Conservation (phyloP, 2,888 invertebrate genomes). For the Sphaerophoria taeniata region DNA sequence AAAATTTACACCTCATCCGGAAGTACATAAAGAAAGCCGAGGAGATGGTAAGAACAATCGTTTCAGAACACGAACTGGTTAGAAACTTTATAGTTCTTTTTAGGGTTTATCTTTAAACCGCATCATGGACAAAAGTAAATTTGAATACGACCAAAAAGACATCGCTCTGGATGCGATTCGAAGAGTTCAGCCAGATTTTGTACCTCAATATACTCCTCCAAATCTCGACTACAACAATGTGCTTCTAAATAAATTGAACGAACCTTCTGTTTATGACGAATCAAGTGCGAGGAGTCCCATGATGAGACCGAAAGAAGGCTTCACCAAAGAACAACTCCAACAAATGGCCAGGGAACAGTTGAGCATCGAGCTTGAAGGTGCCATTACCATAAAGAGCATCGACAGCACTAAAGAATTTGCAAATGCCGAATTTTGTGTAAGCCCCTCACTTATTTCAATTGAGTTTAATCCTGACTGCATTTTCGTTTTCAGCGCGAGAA, state of each 20-base stretch:
- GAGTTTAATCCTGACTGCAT: background rate
- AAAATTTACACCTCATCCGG: conserved; percentile 81
- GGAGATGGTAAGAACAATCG: conserved; percentile 82
- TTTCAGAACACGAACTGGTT: no score
- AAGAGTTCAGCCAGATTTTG: conserved; percentile 85
- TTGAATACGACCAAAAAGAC: conserved; percentile 88
- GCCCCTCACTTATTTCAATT: conserved; percentile 73
- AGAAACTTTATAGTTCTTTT: background rate
- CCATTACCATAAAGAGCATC: conserved; percentile 88
- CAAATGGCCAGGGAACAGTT: conserved; percentile 86
- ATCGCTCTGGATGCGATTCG: conserved; percentile 86
- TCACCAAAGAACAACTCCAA: conserved; percentile 84
- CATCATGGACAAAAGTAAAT: conserved; percentile 88
- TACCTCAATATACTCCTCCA: conserved; percentile 85
- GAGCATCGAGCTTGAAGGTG: conserved; percentile 87
- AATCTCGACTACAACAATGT: conserved; percentile 86
- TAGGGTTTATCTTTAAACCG: conserved; percentile 87
- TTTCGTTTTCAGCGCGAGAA: conserved; percentile 84
- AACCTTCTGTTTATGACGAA: conserved; percentile 63
- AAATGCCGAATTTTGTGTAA: conserved; percentile 83
- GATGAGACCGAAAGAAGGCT: conserved; percentile 83
- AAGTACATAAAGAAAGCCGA: conserved; percentile 84
- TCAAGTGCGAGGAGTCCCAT: conserved; percentile 77
- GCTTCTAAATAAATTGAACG: conserved; percentile 86
- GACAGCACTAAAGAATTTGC: conserved; percentile 82